Percentiles rank a stretch among this genome's conserved stretches.
These are phyloP conservation scores for Periparus ater DNA, from an alignment of 2,797 vertebrate species.

Conservation along the genomic window DNA sequence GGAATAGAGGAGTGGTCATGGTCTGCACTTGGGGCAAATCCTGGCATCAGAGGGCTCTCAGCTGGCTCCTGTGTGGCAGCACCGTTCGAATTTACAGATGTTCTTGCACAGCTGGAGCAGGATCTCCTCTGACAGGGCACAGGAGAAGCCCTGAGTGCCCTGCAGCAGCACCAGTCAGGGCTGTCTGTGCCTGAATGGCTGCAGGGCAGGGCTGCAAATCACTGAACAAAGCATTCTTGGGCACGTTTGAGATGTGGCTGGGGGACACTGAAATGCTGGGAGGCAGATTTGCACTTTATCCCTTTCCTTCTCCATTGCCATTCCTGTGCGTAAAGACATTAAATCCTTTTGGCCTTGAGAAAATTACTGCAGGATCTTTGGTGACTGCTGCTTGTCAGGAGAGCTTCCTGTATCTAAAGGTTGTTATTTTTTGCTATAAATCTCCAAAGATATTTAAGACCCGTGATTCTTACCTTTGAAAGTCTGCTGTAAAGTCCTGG, in stretches of 20 bases:
- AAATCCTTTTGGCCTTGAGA: not conserved
- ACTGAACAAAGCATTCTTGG: not conserved
- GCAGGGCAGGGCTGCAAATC: not conserved
- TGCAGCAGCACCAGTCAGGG: not conserved
- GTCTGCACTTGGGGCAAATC: not conserved
- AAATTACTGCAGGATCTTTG: not conserved
- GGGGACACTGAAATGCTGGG: not conserved
- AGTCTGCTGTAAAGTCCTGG: not conserved
- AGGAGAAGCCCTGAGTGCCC: not conserved
- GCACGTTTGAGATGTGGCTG: fast-evolving
- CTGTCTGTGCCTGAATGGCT: too few species aligned
- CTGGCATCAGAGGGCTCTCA: not conserved
- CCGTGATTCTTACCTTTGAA: not conserved
- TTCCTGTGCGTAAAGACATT: not conserved
- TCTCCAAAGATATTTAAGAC: not conserved
- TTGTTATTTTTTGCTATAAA: not conserved
- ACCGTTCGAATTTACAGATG: fast-evolving
- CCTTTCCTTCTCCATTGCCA: not conserved
- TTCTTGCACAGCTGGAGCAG: not conserved
- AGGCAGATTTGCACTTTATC: not conserved
- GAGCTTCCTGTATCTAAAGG: not conserved
- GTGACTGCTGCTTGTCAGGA: not conserved
- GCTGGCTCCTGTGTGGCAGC: not conserved
- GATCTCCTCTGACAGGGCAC: fast-evolving
- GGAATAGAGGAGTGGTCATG: not conserved